A percentile compares a stretch with the other conserved stretches of the same genome.
Conservation (phyloP, 2,888 invertebrate genomes). For the Schizaphis graminum region DNA sequence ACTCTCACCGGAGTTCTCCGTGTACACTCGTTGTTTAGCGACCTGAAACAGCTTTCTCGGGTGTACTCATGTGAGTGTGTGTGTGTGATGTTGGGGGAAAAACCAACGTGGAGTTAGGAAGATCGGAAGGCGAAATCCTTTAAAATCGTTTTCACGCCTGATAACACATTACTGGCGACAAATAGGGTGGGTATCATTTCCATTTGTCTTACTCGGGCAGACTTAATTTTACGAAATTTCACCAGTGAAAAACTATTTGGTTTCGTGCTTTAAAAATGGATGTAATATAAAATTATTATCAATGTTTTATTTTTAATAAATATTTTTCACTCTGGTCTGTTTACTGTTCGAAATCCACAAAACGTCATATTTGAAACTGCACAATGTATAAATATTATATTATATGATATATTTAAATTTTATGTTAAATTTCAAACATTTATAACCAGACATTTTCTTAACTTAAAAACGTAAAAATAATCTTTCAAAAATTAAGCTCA, state of each 20-base stretch:
- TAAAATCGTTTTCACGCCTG: slow-evolving; percentile 64
- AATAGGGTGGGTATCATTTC: slow-evolving; percentile 55
- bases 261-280: neutral
- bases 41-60: slow-evolving; percentile 45
- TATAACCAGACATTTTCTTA: neutral
- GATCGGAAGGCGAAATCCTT: slow-evolving; percentile 45
- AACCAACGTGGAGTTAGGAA: neutral
- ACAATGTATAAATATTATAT: neutral
- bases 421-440: neutral
- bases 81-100: neutral
- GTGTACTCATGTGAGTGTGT: neutral
- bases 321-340: neutral
- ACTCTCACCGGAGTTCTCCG: slow-evolving; percentile 14
- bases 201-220: slow-evolving; percentile 54
- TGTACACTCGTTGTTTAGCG: slow-evolving; percentile 28
- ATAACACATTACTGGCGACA: slow-evolving; percentile 50
- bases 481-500: neutral
- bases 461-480: neutral
- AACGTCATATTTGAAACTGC: neutral
- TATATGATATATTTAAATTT: neutral
- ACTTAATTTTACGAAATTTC: slow-evolving; percentile 22
- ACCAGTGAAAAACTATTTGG: neutral
- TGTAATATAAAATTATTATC: neutral
- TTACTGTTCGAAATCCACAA: neutral
- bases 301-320: neutral